Evolutionary conservation across 2,797 vertebrate genomes (phyloP).

Genomic region (Microtus agrestis): DNA sequence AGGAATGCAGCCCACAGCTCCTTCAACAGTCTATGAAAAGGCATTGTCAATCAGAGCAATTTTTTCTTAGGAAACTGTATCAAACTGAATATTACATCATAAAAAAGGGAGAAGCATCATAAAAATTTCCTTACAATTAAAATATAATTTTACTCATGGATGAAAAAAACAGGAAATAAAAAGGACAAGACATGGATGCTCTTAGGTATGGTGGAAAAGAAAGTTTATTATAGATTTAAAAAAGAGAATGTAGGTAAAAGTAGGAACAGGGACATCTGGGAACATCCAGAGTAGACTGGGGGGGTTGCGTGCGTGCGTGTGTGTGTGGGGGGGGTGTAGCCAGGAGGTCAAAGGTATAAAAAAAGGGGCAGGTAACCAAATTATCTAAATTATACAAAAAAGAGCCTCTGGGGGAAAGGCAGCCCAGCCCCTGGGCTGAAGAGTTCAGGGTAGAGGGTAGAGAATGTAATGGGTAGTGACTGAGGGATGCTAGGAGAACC

Average conservation of each 20-base stretch:
- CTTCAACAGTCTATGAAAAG: no score
- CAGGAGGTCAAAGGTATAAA: background rate
- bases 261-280: background rate
- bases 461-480: background rate
- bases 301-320: no score
- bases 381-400: background rate
- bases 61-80: slow-evolving; percentile 28
- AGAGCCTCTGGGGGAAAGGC: background rate
- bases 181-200: background rate
- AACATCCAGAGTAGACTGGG: background rate
- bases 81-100: slow-evolving; percentile 2
- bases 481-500: background rate
- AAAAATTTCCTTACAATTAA: slow-evolving; percentile 66
- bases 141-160: slow-evolving; percentile 26
- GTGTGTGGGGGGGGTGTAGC: no score
- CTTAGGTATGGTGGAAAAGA: background rate
- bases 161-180: background rate
- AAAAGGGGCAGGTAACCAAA: background rate
- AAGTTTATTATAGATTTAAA: background rate
- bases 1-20: no score
- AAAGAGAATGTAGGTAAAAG: background rate
- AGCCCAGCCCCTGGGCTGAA: background rate
- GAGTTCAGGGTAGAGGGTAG: background rate
- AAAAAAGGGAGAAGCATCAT: background rate
- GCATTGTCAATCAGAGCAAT: slow-evolving; percentile 7